Evolutionary conservation across 2,888 invertebrate species (phyloP).

Genomic region (Torymus auratus): DNA sequence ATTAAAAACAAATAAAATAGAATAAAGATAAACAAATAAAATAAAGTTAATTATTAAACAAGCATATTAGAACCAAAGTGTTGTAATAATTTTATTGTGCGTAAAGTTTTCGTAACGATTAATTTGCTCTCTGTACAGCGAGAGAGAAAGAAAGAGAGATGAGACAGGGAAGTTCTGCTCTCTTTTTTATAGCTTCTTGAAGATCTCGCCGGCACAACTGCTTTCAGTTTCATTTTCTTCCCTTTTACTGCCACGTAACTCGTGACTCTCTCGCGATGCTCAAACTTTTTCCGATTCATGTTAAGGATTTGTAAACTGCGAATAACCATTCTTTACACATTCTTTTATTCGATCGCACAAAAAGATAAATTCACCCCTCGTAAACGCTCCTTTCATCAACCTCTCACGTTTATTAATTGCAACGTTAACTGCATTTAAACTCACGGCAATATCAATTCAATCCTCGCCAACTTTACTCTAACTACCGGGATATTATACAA

Average conservation of each 20-base stretch:
- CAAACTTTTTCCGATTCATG: slow-evolving; percentile 35
- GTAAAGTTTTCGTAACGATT: slow-evolving; percentile 19
- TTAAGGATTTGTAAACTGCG: slow-evolving; percentile 23
- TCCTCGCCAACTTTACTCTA: no score
- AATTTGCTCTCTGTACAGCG: slow-evolving; percentile 4
- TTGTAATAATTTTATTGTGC: no score
- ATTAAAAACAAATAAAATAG: no score
- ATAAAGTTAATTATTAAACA: not conserved
- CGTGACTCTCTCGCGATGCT: slow-evolving; percentile 23
- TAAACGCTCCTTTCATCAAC: no score
- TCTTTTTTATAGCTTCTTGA: slow-evolving; percentile 34
- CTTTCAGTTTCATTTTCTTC: slow-evolving; percentile 43
- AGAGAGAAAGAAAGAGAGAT: not conserved
- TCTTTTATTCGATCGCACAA: no score
- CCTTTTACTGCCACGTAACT: slow-evolving; percentile 29
- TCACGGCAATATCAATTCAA: no score
- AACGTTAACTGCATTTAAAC: no score
- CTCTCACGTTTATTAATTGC: no score
- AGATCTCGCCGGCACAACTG: slow-evolving; percentile 19
- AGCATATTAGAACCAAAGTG: not conserved
- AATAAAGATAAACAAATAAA: no score
- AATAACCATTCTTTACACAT: slow-evolving; percentile 15
- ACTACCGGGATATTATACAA: no score
- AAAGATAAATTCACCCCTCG: no score
- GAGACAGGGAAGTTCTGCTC: not conserved